phyloP scores from a whole-genome alignment of 2,888 invertebrate species.

The Resseliella maxima region DNA sequence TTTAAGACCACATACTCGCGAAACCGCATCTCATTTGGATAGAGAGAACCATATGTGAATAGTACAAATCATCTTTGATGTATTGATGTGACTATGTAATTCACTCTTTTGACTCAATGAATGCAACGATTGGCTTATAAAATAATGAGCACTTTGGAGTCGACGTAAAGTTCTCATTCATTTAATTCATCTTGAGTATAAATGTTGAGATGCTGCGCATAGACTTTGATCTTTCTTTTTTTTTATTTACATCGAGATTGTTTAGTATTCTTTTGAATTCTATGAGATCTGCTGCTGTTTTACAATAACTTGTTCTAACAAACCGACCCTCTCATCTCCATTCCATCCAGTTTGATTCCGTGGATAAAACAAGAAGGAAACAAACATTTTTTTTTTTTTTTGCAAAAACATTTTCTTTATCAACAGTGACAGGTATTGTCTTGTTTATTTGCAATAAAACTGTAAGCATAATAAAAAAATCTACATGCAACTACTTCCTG shows the following conservation, averaged over 20 bases:
- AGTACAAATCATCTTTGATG: neutral
- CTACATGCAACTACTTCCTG: neutral
- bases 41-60: neutral
- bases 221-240: neutral
- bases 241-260: neutral
- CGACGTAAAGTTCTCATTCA: neutral
- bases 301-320: neutral
- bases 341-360: too few species aligned
- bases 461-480: neutral
- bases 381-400: neutral
- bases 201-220: neutral
- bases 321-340: neutral
- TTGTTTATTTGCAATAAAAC: neutral
- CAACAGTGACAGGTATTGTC: neutral
- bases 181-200: neutral
- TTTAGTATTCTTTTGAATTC: neutral
- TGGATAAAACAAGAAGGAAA: neutral
- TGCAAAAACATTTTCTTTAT: neutral
- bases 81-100: neutral
- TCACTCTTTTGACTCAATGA: neutral
- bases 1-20: neutral
- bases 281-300: neutral
- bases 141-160: neutral
- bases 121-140: neutral
- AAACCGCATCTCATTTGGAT: neutral